Evolutionary conservation across 2,113 vertebrate species (phyloP), one percentile per base, ranked within the genome.

Genomic region (Psittacula cyanocephala): DNA sequence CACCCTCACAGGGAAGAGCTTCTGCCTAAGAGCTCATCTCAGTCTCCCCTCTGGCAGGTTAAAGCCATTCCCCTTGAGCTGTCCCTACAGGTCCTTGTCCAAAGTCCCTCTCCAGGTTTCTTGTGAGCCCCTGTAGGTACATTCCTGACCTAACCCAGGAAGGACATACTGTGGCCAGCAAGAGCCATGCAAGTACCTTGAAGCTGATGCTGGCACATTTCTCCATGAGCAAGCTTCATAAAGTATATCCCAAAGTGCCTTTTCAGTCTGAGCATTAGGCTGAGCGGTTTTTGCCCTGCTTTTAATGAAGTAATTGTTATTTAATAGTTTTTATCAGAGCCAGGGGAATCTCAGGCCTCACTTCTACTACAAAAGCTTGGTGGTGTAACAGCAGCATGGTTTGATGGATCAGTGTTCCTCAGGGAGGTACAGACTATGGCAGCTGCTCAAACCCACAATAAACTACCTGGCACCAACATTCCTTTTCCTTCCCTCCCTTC

Each of bases 101-200:
- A 6, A 59, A 59, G 55, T 9, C 55, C 33, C 13, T n/a, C 55
- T 59, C 33, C 33, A 15, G 6, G 33, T 59, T 59, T 23, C 55
- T n/a, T 59, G 55, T 33, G 13, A n/a, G 33, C 55, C 33, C 33
- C 55, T 22, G 12, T 22, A n/a, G 31, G 55, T n/a, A 22, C 12
- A 9, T 57, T 83, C 83, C 65, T 57, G 22, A 2, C 39, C 39
- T 12, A 25, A n/a, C 24, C 18, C 47, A 25, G 67, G 62, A 46
- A 3, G 3, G 23, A 22, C 0, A 0, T 3, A 1, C 11, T 14
- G 62, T 50, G 65, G 81, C 37, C 37, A 49, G 17, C 23, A 10
- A 5, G 41, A 27, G 37, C 11, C 35, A 0, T 4, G 17, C 29
- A 71, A 23, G 13, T 8, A 1, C 65, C 62, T 16, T 24, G 43